Conservation (phyloP, 2,888 invertebrate species). For the Alloplasta piceator region DNA sequence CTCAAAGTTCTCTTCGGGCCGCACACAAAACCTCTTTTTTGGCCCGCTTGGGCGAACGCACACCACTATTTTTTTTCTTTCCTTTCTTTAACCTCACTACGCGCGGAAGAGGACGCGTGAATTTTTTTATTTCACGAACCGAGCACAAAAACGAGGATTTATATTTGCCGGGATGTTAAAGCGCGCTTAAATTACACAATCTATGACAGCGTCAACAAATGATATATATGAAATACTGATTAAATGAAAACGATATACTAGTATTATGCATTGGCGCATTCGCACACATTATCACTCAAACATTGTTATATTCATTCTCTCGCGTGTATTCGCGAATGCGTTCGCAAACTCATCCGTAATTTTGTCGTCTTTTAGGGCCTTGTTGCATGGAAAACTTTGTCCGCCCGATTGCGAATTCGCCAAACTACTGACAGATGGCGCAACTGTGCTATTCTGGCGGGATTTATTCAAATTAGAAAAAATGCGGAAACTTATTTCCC, state of each 20-base stretch:
- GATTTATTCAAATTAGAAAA: no score
- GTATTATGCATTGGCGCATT: slow-evolving; percentile 79
- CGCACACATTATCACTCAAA: slow-evolving; percentile 66
- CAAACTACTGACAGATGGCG: no score
- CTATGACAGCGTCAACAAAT: slow-evolving; percentile 81
- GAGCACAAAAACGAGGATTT: slow-evolving; percentile 38
- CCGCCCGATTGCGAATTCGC: no score
- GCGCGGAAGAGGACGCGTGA: no score
- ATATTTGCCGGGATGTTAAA: slow-evolving; percentile 17
- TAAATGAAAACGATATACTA: slow-evolving; percentile 74
- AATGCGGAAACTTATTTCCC: no score
- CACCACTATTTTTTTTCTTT: slow-evolving; percentile 21
- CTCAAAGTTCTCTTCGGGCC: slow-evolving; percentile 49
- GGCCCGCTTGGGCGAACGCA: neutral
- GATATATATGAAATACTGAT: slow-evolving; percentile 79
- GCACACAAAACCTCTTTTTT: slow-evolving; percentile 38
- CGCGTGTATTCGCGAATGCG: slow-evolving; percentile 20
- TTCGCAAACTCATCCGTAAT: slow-evolving; percentile 25
- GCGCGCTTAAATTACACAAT: slow-evolving; percentile 73
- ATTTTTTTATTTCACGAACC: no score
- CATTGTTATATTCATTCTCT: slow-evolving; percentile 31
- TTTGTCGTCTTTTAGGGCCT: neutral
- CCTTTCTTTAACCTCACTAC: slow-evolving; percentile 16
- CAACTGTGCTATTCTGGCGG: no score
- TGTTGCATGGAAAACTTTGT: neutral